Base-by-base conservation (phyloP, 1,140 invertebrate species). In the Argopecten irradians region DNA sequence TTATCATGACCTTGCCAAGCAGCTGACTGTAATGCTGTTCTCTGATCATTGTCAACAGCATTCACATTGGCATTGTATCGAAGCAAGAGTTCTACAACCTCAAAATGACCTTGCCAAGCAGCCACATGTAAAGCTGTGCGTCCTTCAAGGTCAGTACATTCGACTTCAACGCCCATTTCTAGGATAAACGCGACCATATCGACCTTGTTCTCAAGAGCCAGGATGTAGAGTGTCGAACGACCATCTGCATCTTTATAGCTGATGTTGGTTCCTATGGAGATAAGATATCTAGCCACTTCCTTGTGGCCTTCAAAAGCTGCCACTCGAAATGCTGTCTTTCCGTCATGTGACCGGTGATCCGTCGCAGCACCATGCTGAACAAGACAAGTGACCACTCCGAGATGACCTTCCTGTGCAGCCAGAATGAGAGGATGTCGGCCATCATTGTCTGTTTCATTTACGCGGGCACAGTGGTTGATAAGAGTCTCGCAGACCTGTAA, bases 221-320 rank as follows among this genome's bases (percentile, higher is more conserved):
- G 96, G 71, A 99, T 97, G 95, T 99, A 99, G 9, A 99, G 96
- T 0, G 98, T 98, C 92, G 98, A 98, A 83, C 98, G 96, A 0
- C 98, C 98, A 95, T 99, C 98, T 0, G 98, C 98, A 96, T 99
- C 98, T 94, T 97, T 97, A 28, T 98, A 97, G 94, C 99, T 98
- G 0, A 98, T 97, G 95, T 98, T 98, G n/a, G 98, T 98, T 84
- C 97, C 97, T 89, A 97, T 96, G 85, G 96, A 95, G 19, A 94
- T 85, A 11, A 95, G 91, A 88, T 89, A 92, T 36, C 93, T 86
- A 0, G 93, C 91, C 22, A 98, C 97, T 88, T 98, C 97, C 93
- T 97, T 97, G 95, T 99, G 98, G 0, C 98, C 92, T 95, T 98
- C 98, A 2, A 98, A 94, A 28, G 98, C 97, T 84, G 98, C 97